Conservation (phyloP, 2,888 invertebrate species). For the Cancer borealis region DNA sequence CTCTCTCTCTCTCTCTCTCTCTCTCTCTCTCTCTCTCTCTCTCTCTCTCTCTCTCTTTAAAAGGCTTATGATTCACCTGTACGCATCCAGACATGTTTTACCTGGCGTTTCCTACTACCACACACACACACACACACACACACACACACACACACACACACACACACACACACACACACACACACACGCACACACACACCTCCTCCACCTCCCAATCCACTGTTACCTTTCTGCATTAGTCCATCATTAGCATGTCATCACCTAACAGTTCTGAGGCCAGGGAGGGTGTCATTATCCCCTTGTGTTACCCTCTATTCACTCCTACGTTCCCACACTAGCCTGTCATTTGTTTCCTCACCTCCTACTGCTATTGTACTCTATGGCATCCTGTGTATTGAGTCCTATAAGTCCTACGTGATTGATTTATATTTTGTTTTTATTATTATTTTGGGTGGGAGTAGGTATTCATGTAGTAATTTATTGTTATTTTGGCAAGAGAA, state of each 20-base stretch:
- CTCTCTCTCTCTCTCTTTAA: neutral
- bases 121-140: conserved; percentile 15
- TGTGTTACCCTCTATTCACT: neutral
- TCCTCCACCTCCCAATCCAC: neutral
- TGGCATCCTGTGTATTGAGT: neutral
- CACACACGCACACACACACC: neutral
- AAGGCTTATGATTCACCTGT: neutral
- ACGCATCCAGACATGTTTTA: neutral
- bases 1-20: neutral
- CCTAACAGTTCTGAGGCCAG: neutral
- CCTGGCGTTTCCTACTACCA: neutral
- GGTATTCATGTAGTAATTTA: too few species aligned
- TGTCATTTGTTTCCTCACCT: neutral
- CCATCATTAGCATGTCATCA: neutral
- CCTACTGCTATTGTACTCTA: neutral
- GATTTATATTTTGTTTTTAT: too few species aligned
- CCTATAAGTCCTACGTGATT: too few species aligned
- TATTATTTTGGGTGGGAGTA: too few species aligned
- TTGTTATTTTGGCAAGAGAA: too few species aligned
- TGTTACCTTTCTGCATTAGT: neutral
- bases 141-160: neutral
- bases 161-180: conserved; percentile 4
- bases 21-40: conserved; percentile 15
- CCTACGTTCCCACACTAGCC: neutral
- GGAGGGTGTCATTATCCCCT: neutral